These are phyloP conservation scores for Drosophila paucipuncta DNA, from an alignment of 2,888 invertebrate genomes.

Conservation along the genomic window DNA sequence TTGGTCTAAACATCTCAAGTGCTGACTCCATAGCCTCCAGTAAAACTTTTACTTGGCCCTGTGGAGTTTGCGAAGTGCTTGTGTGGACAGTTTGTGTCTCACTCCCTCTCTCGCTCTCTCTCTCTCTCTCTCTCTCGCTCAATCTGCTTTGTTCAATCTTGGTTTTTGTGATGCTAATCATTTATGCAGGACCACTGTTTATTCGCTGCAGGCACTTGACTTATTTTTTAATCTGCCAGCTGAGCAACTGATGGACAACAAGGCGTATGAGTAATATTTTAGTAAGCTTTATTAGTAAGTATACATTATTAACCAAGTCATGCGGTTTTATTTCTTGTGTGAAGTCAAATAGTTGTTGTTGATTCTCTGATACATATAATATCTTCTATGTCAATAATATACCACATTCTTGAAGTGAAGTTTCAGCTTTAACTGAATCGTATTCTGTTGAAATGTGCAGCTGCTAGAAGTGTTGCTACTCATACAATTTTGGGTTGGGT, in stretches of 20 bases:
- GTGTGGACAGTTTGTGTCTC: slow-evolving; percentile 22
- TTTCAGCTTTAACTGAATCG: background rate
- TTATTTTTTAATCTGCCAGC: slow-evolving; percentile 25
- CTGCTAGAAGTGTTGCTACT: background rate
- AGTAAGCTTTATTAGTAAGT: background rate
- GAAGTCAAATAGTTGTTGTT: background rate
- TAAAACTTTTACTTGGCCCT: slow-evolving; percentile 25
- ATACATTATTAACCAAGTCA: background rate
- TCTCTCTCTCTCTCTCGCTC: background rate
- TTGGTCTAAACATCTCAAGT: slow-evolving; percentile 30
- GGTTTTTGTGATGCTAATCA: slow-evolving; percentile 41
- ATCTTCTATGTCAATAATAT: background rate
- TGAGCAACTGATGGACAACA: slow-evolving; percentile 24
- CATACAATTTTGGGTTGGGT: background rate
- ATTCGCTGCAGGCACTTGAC: slow-evolving; percentile 25
- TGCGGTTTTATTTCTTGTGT: background rate
- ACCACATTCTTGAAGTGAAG: background rate
- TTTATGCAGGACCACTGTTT: slow-evolving; percentile 32
- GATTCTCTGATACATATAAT: background rate
- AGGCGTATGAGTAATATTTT: slow-evolving; percentile 37
- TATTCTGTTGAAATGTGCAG: background rate
- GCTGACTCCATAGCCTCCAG: slow-evolving; percentile 28
- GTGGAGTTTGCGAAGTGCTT: slow-evolving; percentile 31
- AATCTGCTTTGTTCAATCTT: background rate
- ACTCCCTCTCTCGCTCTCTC: background rate